A percentile compares a stretch with the other conserved stretches of the same genome.
Conservation (phyloP, 2,113 vertebrate species). For the Festucalex cinctus region DNA sequence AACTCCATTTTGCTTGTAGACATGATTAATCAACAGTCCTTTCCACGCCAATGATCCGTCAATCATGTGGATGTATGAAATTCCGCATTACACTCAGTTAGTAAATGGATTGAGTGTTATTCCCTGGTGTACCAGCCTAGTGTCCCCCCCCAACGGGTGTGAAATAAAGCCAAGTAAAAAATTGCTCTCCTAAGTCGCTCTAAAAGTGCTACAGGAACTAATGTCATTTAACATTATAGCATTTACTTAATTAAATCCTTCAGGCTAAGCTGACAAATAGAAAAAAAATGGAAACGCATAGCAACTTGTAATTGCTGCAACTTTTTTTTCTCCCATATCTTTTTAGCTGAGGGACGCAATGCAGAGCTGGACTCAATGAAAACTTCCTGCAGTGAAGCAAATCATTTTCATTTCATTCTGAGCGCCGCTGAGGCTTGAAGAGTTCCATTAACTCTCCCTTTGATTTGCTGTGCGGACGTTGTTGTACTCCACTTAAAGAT, state of each 20-base stretch:
- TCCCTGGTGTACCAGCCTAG: neutral
- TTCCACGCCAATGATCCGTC: too few relatives aligned
- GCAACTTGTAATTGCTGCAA: neutral
- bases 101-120: neutral
- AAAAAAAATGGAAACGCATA: neutral
- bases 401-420: slow-evolving; percentile 2
- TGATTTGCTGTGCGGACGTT: slow-evolving; percentile 38
- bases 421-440: slow-evolving; percentile 1
- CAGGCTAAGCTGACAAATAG: neutral
- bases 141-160: neutral
- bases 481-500: slow-evolving; percentile 20
- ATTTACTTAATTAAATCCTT: slow-evolving; percentile 7
- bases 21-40: neutral
- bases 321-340: neutral
- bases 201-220: neutral
- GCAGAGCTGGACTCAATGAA: neutral
- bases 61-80: too few relatives aligned
- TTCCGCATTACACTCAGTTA: neutral
- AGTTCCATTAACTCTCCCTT: slow-evolving; percentile 43
- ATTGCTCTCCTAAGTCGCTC: neutral
- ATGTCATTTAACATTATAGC: neutral
- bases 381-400: slow-evolving; percentile 2
- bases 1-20: neutral
- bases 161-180: neutral
- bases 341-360: neutral